Evolutionary conservation across 2,797 vertebrate species (phyloP), one percentile per base, ranked within the genome.

Genomic region (Ibycter americanus): DNA sequence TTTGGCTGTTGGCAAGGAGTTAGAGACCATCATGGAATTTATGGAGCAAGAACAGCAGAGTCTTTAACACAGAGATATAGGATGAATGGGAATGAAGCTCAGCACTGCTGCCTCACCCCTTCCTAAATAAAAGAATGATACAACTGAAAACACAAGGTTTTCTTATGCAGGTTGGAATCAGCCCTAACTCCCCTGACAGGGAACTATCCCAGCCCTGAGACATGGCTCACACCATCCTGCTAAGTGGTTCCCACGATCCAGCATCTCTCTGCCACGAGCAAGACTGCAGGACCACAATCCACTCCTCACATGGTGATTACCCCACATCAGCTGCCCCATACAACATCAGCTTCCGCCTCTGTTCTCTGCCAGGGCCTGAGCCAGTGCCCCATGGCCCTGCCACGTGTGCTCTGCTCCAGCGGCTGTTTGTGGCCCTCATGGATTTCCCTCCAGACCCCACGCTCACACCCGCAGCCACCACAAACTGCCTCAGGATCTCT

Each of bases 381-480:
- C 15, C 36, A 46, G 15, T 38, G 12, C 6, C 49, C 29, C 36
- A 27, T 5, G 6, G 26, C 31, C 36, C 42, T 83, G 55, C 9
- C n/a, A 76, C 6, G 6, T 8, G 8, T 42, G 16, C 8, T 11
- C n/a, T 86, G 36, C 22, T 38, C 21, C 29, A 49, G 22, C 32
- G 42, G 40, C 15, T 63, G 10, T 29, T 27, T 67, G 36, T 55
- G 27, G 9, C 25, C 27, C n/a, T 61, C 36, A 25, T 3, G 13
- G 29, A 22, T 59, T 68, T 13, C n/a, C 5, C 18, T 88, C 46
- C 5, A 5, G 80, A 72, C 19, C 55, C 29, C 32, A 34, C 0
- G 0, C 1, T 32, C 23, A 68, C 17, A 59, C 20, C 5, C 7
- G 3, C 16, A 74, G 23, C 17, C 5, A 0, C 22, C 11, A 3